A percentile compares a stretch with the other conserved stretches of the same genome.
phyloP scores from a whole-genome alignment of 2,797 vertebrate species.

The Spheniscus humboldti region DNA sequence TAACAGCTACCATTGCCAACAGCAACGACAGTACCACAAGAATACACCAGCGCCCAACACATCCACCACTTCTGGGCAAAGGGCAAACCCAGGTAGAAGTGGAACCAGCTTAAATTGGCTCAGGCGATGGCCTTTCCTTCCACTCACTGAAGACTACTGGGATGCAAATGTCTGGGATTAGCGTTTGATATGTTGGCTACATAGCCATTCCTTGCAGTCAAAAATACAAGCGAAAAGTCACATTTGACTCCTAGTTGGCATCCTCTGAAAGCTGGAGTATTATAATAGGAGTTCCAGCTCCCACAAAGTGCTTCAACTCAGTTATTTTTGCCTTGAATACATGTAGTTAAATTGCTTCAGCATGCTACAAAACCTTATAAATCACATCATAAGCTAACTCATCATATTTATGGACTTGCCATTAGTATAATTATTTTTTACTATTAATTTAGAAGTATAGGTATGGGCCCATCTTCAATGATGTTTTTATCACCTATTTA shows the following conservation, averaged over 20 bases:
- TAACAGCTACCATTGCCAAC: neutral
- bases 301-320: neutral
- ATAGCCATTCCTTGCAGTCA: neutral
- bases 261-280: neutral
- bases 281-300: neutral
- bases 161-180: neutral
- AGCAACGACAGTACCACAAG: neutral
- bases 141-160: neutral
- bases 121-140: neutral
- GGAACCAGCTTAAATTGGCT: neutral
- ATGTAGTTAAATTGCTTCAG: neutral
- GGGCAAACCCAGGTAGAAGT: neutral
- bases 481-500: neutral
- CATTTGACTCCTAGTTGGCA: neutral
- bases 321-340: neutral
- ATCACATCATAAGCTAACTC: neutral
- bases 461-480: neutral
- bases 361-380: neutral
- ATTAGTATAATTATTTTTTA: slow-evolving; percentile 4
- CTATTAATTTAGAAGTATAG: neutral
- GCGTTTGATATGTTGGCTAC: neutral
- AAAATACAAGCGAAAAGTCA: neutral
- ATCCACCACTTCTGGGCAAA: neutral
- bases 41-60: neutral
- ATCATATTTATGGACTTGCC: neutral